A percentile compares a stretch with the other conserved stretches of the same genome.
These are phyloP conservation scores for Neopipo cinnamomea DNA, from an alignment of 2,113 vertebrate genomes.

Conservation along the genomic window DNA sequence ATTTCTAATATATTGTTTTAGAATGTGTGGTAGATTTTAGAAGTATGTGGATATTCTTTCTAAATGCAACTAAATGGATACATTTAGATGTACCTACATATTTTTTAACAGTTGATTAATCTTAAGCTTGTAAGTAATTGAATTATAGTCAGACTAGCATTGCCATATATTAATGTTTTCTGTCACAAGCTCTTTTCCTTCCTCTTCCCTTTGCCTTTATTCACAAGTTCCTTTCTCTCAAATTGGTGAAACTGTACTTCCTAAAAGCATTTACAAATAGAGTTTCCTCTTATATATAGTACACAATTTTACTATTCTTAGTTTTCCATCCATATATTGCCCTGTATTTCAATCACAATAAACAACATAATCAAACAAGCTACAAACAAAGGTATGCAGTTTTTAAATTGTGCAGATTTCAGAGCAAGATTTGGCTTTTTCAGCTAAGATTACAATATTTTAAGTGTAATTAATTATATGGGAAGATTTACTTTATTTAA, in stretches of 20 bases:
- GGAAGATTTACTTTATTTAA: background rate
- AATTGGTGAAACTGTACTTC: background rate
- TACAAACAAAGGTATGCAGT: background rate
- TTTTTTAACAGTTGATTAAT: background rate
- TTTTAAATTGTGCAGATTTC: background rate
- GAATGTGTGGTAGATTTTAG: background rate
- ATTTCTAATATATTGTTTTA: background rate
- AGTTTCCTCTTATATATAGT: background rate
- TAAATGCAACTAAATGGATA: background rate
- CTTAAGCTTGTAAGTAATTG: background rate
- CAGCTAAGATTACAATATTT: background rate
- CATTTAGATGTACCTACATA: fast-evolving
- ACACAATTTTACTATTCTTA: background rate
- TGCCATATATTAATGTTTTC: background rate
- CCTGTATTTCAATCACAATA: background rate
- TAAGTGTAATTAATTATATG: background rate
- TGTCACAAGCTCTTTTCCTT: background rate
- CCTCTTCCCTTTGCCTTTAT: background rate
- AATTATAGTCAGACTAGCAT: background rate
- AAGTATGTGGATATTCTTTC: background rate
- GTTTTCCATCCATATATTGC: background rate
- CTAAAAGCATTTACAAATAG: background rate
- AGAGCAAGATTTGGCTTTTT: background rate
- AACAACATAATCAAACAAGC: background rate
- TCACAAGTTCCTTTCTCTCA: background rate